Conservation (phyloP, 2,113 vertebrate species). For the Orycteropus afer region DNA sequence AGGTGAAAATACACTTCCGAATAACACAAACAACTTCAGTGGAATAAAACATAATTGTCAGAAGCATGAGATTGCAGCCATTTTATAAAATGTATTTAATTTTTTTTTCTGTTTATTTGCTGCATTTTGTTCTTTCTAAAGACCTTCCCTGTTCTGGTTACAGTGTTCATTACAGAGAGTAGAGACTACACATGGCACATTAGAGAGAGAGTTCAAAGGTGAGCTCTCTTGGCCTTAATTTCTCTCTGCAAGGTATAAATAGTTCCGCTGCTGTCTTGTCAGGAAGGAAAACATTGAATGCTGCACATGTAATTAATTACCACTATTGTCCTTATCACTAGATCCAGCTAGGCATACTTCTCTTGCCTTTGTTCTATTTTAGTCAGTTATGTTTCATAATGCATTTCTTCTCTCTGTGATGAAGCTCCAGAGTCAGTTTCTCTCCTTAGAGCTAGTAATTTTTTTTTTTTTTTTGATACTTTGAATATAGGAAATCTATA, state of each 20-base stretch:
- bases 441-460: background rate
- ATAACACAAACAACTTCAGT: background rate
- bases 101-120: background rate
- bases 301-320: constrained; percentile 57
- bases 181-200: background rate
- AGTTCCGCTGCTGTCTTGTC: background rate
- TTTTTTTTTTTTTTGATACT: background rate
- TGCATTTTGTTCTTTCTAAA: background rate
- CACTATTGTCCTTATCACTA: background rate
- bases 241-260: constrained; percentile 21
- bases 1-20: background rate
- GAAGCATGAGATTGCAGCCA: background rate
- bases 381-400: background rate
- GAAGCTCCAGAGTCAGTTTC: background rate
- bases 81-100: background rate
- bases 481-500: background rate
- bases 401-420: background rate
- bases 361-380: background rate
- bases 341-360: background rate
- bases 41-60: background rate
- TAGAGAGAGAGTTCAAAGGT: background rate
- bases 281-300: constrained; percentile 21
- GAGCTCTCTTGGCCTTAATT: constrained; percentile 4
- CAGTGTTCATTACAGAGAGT: background rate
- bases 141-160: background rate